Evolutionary conservation across 2,113 vertebrate species (phyloP).

Genomic region (Rhombomys opimus): DNA sequence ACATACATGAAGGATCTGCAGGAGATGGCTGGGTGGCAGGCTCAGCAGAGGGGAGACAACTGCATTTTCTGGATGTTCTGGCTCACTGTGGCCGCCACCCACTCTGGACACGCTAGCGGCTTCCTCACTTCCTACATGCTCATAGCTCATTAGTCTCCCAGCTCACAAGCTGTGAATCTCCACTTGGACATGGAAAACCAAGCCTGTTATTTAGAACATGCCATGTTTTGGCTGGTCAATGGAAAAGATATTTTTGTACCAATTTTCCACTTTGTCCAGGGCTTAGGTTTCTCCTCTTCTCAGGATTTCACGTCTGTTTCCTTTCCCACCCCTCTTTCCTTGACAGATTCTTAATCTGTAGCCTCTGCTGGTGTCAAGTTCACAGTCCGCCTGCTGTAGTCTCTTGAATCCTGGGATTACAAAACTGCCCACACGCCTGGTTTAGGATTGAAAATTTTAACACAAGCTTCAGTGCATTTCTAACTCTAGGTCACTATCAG

Average conservation of each 20-base stretch:
- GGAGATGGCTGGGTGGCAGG: background rate
- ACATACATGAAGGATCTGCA: background rate
- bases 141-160: background rate
- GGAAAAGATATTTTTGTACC: conserved; percentile 12
- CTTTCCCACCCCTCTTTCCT: background rate
- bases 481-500: background rate
- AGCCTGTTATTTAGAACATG: background rate
- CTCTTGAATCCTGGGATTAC: background rate
- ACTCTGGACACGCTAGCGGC: background rate
- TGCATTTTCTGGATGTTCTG: background rate
- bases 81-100: background rate
- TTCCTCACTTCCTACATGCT: background rate
- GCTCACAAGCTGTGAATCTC: background rate
- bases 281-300: background rate
- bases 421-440: background rate
- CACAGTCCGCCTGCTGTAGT: background rate
- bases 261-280: background rate
- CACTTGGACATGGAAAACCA: background rate
- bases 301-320: background rate
- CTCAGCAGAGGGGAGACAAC: background rate
- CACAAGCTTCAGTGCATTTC: background rate
- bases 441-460: background rate
- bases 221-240: background rate
- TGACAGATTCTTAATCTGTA: background rate
- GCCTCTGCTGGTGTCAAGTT: background rate